Evolutionary conservation across 1,140 invertebrate genomes (phyloP).

Genomic region (Tetragnatha versicolor): DNA sequence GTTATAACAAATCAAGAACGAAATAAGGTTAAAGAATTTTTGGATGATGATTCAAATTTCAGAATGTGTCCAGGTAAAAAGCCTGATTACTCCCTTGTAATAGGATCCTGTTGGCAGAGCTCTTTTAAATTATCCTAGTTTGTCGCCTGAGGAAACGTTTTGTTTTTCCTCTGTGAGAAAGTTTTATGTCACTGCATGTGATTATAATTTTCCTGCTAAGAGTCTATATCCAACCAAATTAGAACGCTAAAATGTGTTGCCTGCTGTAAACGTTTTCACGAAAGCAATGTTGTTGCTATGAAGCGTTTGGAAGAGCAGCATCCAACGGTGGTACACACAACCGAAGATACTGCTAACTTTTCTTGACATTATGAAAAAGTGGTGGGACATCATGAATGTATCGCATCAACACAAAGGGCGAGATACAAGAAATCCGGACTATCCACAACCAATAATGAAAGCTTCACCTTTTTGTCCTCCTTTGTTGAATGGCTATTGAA

Average conservation of each 20-base stretch:
- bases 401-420: background rate
- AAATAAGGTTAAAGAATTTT: too few species aligned
- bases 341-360: background rate
- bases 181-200: too few species aligned
- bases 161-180: too few species aligned
- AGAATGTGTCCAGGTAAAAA: too few species aligned
- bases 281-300: conserved; percentile 1
- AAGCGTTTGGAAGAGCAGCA: background rate
- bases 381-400: background rate
- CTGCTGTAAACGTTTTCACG: conserved; percentile 1
- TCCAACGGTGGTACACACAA: background rate
- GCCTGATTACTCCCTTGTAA: too few species aligned
- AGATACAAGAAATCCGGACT: background rate
- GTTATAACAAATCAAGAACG: too few species aligned
- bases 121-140: too few species aligned
- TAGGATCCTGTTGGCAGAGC: too few species aligned
- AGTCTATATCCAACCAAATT: background rate
- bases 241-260: background rate
- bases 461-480: background rate
- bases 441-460: background rate
- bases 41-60: too few species aligned
- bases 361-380: background rate
- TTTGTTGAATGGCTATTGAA: background rate
- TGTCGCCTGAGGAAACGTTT: too few species aligned
- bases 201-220: background rate